phyloP scores from a whole-genome alignment of 1,140 invertebrate species.

The Phocides pigmalion region DNA sequence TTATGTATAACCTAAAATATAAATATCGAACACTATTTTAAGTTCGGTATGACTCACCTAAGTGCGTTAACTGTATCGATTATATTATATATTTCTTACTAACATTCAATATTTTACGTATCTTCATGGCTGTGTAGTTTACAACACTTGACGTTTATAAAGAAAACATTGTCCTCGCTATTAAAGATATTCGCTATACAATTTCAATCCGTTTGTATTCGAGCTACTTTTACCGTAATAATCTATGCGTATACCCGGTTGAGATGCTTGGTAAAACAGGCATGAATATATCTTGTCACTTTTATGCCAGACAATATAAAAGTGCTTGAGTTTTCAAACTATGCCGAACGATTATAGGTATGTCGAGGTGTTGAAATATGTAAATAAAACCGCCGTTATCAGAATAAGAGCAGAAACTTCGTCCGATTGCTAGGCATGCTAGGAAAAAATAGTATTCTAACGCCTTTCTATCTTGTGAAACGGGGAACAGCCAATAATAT shows the following conservation, averaged over 20 bases:
- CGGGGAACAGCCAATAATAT: too few relatives aligned
- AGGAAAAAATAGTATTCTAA: too few relatives aligned
- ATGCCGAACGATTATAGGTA: neutral
- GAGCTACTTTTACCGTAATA: constrained; percentile 10
- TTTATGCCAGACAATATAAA: neutral
- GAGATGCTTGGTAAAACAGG: neutral
- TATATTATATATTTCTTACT: constrained; percentile 31
- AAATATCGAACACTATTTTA: constrained; percentile 20
- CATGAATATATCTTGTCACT: neutral
- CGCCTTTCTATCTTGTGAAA: too few relatives aligned
- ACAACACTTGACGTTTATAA: constrained; percentile 16
- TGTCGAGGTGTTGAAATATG: too few relatives aligned
- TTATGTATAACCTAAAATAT: constrained; percentile 15
- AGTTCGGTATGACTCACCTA: constrained; percentile 25
- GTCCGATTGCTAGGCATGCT: too few relatives aligned
- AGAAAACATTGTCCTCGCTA: constrained; percentile 11
- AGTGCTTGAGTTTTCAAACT: neutral
- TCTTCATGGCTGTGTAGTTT: constrained; percentile 21
- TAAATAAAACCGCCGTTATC: neutral
- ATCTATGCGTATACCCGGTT: constrained; percentile 8
- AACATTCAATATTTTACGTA: constrained; percentile 30
- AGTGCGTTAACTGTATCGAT: constrained; percentile 34
- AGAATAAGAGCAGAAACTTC: too few relatives aligned
- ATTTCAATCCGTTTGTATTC: constrained; percentile 1
- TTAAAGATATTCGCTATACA: constrained; percentile 12